A percentile compares a stretch with the other conserved stretches of the same genome.
phyloP scores from a whole-genome alignment of 2,797 vertebrate genomes.

The Phataginus tricuspis region DNA sequence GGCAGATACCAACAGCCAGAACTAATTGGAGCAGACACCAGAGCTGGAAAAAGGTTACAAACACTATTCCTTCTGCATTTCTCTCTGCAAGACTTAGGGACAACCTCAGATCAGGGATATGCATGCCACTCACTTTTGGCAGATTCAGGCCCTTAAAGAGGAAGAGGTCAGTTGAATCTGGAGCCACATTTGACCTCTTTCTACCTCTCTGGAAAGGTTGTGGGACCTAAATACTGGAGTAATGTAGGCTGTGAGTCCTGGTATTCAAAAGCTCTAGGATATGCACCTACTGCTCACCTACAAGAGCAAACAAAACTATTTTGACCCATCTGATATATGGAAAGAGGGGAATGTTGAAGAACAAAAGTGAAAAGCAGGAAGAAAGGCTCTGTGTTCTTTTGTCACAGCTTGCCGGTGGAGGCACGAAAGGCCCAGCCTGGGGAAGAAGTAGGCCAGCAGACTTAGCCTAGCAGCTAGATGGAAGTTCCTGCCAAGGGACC shows the following conservation, averaged over 20 bases:
- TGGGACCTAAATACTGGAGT: neutral
- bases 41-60: neutral
- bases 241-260: neutral
- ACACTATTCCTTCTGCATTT: neutral
- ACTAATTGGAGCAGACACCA: slow-evolving; percentile 1
- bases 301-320: neutral
- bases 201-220: neutral
- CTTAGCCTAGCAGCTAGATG: neutral
- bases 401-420: neutral
- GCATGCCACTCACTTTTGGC: neutral
- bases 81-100: neutral
- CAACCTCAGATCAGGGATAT: neutral
- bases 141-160: neutral
- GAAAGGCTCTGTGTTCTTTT: neutral
- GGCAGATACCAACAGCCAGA: slow-evolving; percentile 25
- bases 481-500: neutral
- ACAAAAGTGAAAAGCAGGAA: neutral
- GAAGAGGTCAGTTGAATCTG: neutral
- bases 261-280: neutral
- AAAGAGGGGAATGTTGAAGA: neutral
- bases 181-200: neutral
- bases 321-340: neutral
- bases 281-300: neutral
- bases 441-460: neutral
- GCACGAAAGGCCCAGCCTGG: neutral